Evolutionary conservation across 2,888 invertebrate species (phyloP).

Genomic region (Pycnomerus fuliginosus): DNA sequence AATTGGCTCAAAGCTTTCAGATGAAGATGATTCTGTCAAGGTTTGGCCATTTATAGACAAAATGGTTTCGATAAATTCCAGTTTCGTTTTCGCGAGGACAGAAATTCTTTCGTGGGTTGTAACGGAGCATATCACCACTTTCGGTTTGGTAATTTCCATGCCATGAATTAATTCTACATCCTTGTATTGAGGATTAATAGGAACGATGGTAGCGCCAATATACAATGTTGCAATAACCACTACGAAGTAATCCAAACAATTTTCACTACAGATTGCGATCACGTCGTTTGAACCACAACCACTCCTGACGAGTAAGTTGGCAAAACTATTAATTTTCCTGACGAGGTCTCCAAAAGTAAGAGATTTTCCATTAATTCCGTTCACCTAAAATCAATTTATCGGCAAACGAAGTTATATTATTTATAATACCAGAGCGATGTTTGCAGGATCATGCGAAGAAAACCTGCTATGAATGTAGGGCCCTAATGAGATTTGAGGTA

Average conservation of each 20-base stretch:
- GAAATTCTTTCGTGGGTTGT: slow-evolving; percentile 57
- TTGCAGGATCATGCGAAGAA: too few species aligned
- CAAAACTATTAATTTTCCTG: too few species aligned
- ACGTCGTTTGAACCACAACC: slow-evolving; percentile 31
- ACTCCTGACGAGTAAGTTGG: too few species aligned
- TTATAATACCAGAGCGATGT: too few species aligned
- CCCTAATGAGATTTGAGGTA: too few species aligned
- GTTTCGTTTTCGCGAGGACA: slow-evolving; percentile 51
- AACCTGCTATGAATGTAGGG: too few species aligned
- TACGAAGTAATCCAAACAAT: slow-evolving; percentile 35
- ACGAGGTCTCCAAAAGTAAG: too few species aligned
- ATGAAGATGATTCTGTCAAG: slow-evolving; percentile 18
- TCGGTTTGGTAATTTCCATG: slow-evolving; percentile 65
- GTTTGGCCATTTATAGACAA: slow-evolving; percentile 54
- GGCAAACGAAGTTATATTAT: too few species aligned
- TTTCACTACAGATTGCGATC: slow-evolving; percentile 37
- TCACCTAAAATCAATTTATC: too few species aligned
- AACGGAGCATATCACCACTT: slow-evolving; percentile 64
- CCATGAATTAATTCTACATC: slow-evolving; percentile 52
- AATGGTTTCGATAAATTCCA: slow-evolving; percentile 52
- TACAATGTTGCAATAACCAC: slow-evolving; percentile 37
- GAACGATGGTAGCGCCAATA: slow-evolving; percentile 33
- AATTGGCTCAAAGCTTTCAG: background rate
- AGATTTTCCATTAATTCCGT: too few species aligned
- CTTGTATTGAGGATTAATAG: slow-evolving; percentile 38